These are phyloP conservation scores for Desmodus rotundus DNA, from an alignment of 2,113 vertebrate species.

Conservation along the genomic window DNA sequence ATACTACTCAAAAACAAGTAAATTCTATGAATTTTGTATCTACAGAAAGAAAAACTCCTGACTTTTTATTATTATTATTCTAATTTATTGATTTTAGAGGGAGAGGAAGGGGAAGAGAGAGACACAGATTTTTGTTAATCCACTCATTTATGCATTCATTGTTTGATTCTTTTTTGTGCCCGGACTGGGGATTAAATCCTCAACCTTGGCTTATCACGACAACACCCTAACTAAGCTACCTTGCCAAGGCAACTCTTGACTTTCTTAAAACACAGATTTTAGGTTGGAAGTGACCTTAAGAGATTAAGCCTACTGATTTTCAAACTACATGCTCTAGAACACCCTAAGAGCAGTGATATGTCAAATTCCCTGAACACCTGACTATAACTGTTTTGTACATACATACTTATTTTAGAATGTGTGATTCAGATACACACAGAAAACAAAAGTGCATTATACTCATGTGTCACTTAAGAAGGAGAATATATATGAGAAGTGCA, in stretches of 20 bases:
- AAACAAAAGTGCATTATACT: neutral
- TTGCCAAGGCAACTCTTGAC: neutral
- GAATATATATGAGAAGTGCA: neutral
- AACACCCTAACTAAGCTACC: too few species aligned
- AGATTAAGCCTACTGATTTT: neutral
- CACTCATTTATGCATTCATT: too few species aligned
- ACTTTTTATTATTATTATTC: neutral
- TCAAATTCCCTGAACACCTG: neutral
- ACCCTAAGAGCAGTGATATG: neutral
- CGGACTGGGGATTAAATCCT: too few species aligned
- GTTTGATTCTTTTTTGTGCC: too few species aligned
- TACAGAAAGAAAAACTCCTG: neutral
- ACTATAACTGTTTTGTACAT: neutral
- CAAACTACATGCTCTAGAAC: conserved; percentile 20
- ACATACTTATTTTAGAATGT: neutral
- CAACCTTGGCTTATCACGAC: too few species aligned
- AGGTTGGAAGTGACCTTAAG: neutral
- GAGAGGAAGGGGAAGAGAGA: too few species aligned
- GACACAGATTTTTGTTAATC: too few species aligned
- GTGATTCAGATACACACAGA: neutral
- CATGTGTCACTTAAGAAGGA: neutral
- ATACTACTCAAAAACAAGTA: neutral
- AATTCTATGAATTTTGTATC: neutral
- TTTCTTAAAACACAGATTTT: conserved; percentile 8
- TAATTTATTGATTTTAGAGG: too few species aligned